These are phyloP conservation scores for Enteromius thamalakanensis DNA, from an alignment of 2,797 vertebrate genomes.

Conservation along the genomic window DNA sequence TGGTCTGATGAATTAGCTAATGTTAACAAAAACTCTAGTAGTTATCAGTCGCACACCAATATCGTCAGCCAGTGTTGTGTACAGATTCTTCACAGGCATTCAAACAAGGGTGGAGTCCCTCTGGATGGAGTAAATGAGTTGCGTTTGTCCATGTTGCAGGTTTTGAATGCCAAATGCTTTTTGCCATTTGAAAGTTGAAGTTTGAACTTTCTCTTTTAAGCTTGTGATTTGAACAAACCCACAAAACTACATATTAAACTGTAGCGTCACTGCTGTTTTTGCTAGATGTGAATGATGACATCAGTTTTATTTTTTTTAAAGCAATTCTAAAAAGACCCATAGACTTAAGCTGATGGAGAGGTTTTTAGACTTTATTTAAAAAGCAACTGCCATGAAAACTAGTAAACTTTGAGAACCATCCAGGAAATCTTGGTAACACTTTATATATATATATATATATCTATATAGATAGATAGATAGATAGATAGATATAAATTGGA, in stretches of 20 bases:
- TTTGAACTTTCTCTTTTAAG: constrained; percentile 3
- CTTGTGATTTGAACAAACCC: constrained; percentile 5
- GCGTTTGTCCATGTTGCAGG: constrained; percentile 14
- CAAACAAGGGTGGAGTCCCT: neutral
- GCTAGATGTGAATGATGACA: neutral
- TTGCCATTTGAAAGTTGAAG: constrained; percentile 23
- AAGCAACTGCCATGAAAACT: neutral
- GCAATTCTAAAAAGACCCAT: neutral
- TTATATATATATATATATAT: no score
- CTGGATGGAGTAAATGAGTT: constrained; percentile 22
- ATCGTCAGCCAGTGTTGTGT: neutral
- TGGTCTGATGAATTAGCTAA: neutral
- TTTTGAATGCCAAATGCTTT: constrained; percentile 64
- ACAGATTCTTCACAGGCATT: neutral
- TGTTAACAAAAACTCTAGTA: neutral
- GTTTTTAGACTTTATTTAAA: neutral
- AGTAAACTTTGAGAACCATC: neutral
- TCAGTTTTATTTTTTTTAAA: neutral
- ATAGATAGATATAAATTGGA: no score
- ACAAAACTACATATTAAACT: neutral
- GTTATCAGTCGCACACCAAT: neutral
- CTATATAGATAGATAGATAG: no score
- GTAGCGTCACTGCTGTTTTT: neutral
- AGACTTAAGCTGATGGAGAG: neutral
- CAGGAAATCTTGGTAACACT: neutral